phyloP scores from a whole-genome alignment of 1,140 invertebrate species.

The Aphelinus certus region DNA sequence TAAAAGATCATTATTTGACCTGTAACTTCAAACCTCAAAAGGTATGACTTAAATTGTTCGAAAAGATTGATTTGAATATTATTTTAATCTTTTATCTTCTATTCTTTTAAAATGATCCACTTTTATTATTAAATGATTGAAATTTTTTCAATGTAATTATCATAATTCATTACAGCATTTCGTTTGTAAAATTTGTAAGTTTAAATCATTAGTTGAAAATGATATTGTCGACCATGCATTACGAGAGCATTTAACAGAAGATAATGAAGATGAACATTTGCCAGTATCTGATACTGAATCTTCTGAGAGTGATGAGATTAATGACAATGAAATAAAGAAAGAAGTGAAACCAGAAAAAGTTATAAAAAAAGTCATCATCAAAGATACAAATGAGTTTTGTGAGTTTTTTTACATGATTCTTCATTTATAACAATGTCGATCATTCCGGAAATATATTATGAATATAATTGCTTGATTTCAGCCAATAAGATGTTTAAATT shows the following conservation, averaged over 20 bases:
- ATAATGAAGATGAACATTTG: conserved; percentile 32
- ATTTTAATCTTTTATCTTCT: too few relatives aligned
- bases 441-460: neutral
- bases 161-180: conserved; percentile 44
- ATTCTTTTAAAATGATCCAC: neutral
- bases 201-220: conserved; percentile 40
- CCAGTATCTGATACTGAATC: conserved; percentile 40
- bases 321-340: conserved; percentile 32
- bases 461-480: conserved; percentile 11
- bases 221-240: conserved; percentile 51
- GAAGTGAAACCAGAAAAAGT: conserved; percentile 16
- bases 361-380: conserved; percentile 36
- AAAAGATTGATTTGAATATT: too few relatives aligned
- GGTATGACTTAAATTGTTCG: conserved; percentile 36
- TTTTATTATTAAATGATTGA: neutral
- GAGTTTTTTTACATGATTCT: conserved; percentile 23
- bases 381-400: conserved; percentile 32
- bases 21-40: conserved; percentile 55
- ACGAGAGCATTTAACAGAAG: conserved; percentile 44
- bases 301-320: conserved; percentile 44
- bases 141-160: conserved; percentile 10
- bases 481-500: conserved; percentile 40
- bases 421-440: too few relatives aligned
- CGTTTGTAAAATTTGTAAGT: conserved; percentile 57
- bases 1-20: conserved; percentile 51